Evolutionary conservation across 2,888 invertebrate genomes (phyloP).

Genomic region (Poecilobothrus nobilitatus): DNA sequence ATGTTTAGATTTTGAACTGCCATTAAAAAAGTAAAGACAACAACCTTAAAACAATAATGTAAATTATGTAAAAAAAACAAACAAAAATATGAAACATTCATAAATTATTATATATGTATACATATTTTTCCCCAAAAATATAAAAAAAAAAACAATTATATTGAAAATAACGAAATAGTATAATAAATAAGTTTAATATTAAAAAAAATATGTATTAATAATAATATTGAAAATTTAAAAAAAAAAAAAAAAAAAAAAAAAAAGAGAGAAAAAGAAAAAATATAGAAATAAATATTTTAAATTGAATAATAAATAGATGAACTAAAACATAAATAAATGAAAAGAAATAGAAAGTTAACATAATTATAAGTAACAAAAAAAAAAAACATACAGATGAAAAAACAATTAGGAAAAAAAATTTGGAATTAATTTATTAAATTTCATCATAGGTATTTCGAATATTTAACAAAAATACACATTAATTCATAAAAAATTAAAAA

Average conservation of each 20-base stretch:
- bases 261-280: conserved; percentile 19
- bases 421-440: background rate
- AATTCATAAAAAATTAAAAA: background rate
- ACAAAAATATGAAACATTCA: background rate
- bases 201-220: conserved; percentile 12
- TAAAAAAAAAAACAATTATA: conserved; percentile 1
- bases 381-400: background rate
- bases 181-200: conserved; percentile 15
- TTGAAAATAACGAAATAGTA: background rate
- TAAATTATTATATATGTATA: background rate
- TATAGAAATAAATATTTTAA: conserved; percentile 13
- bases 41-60: background rate
- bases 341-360: conserved; percentile 41
- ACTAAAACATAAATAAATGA: conserved; percentile 32
- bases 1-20: background rate
- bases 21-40: background rate
- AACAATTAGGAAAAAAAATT: background rate
- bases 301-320: conserved; percentile 17
- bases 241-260: conserved; percentile 13
- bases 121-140: background rate
- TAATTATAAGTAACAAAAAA: conserved; percentile 31
- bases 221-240: conserved; percentile 12
- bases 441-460: too few relatives aligned
- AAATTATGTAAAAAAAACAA: background rate
- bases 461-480: background rate